These are phyloP conservation scores for Lepidonotus clava DNA, from an alignment of 2,888 invertebrate genomes.

Conservation along the genomic window DNA sequence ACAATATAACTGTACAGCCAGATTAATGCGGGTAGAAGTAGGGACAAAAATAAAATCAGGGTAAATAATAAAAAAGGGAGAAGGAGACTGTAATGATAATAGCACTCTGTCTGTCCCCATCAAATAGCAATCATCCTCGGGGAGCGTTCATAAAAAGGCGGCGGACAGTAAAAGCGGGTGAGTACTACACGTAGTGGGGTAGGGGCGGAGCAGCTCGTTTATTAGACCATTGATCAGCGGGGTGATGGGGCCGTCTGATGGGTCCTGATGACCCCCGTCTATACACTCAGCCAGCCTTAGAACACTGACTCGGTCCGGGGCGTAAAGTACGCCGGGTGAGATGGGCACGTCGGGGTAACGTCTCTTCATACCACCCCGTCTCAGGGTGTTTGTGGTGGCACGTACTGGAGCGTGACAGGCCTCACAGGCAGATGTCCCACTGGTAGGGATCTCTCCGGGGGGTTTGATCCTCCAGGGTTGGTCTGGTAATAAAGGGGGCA, in stretches of 20 bases:
- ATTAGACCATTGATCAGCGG: constrained; percentile 31
- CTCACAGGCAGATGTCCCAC: too few species aligned
- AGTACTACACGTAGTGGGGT: neutral
- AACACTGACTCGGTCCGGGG: too few species aligned
- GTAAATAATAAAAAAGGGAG: neutral
- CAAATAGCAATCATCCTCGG: constrained; percentile 25
- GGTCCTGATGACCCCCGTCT: constrained; percentile 10
- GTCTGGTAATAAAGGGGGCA: too few species aligned
- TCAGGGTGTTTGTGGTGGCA: too few species aligned
- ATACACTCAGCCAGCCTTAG: too few species aligned
- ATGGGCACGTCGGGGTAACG: too few species aligned
- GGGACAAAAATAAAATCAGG: neutral
- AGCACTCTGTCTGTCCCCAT: constrained; percentile 15
- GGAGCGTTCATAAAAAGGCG: constrained; percentile 33
- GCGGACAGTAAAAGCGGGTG: constrained; percentile 22
- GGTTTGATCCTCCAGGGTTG: too few species aligned
- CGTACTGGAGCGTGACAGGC: too few species aligned
- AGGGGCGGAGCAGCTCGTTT: neutral
- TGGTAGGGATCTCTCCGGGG: too few species aligned
- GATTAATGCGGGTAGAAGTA: neutral
- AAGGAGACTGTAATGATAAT: neutral
- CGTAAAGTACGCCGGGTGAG: too few species aligned
- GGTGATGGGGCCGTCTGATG: neutral
- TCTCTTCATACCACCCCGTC: too few species aligned
- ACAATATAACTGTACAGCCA: too few species aligned